These are phyloP conservation scores for Sialia sialis DNA, from an alignment of 2,113 vertebrate species.

Conservation along the genomic window DNA sequence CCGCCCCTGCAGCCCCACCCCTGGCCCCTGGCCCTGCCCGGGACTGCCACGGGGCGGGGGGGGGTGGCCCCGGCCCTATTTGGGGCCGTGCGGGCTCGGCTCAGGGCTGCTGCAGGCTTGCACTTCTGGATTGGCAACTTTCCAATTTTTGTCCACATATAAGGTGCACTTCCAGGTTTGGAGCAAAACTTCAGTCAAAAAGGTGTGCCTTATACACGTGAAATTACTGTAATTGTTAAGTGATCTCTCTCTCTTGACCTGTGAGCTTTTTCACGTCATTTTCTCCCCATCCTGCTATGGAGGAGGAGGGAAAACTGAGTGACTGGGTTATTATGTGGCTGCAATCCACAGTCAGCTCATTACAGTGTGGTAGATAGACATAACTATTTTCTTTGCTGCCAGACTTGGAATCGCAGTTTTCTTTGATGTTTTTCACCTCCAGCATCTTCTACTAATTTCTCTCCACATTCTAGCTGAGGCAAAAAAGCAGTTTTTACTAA, in stretches of 20 bases:
- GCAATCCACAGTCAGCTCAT: background rate
- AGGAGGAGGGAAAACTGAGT: background rate
- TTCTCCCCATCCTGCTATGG: background rate
- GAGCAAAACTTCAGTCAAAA: no score
- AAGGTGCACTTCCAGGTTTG: no score
- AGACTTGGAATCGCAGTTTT: background rate
- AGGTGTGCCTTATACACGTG: no score
- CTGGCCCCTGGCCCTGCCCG: no score
- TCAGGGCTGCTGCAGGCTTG: no score
- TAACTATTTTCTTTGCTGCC: background rate
- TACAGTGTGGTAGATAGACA: background rate
- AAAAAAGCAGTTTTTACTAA: background rate
- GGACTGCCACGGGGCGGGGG: no score
- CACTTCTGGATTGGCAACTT: no score
- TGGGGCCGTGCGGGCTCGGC: no score
- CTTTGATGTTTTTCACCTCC: background rate
- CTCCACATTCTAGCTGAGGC: background rate
- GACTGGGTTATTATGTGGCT: background rate
- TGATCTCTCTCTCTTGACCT: background rate
- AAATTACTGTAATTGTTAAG: background rate
- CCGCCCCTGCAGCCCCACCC: no score
- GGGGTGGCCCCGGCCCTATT: no score
- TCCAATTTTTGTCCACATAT: no score
- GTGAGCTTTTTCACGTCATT: background rate
- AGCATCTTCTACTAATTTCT: background rate